Percentiles rank a stretch among this genome's conserved stretches.
Conservation (phyloP, 1,140 invertebrate species). For the Zophobas atratus region DNA sequence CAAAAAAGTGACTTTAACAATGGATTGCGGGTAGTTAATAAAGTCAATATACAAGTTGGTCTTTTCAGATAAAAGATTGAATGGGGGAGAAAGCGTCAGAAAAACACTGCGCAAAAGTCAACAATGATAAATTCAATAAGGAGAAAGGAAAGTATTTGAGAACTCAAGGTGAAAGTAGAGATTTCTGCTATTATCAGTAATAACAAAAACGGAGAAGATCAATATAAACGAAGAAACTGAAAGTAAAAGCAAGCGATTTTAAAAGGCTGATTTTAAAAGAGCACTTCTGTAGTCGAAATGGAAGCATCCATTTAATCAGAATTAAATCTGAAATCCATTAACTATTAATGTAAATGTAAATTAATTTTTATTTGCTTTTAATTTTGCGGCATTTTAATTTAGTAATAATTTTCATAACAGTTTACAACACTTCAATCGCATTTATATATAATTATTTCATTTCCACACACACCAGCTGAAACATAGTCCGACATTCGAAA, state of each 20-base stretch:
- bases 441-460: no score
- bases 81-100: constrained; percentile 16
- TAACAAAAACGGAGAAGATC: constrained; percentile 10
- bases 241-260: constrained; percentile 1
- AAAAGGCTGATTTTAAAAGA: constrained; percentile 14
- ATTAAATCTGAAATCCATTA: no score
- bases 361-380: no score
- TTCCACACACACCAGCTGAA: no score
- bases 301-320: constrained; percentile 3
- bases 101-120: constrained; percentile 20
- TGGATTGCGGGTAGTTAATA: not conserved
- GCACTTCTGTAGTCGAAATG: not conserved
- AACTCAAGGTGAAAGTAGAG: constrained; percentile 19
- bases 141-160: constrained; percentile 7
- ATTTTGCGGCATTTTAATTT: no score
- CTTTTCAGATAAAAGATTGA: constrained; percentile 6
- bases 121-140: constrained; percentile 36
- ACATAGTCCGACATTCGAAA: no score
- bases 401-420: no score
- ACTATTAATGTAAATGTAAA: no score
- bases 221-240: constrained; percentile 11
- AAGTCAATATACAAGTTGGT: not conserved
- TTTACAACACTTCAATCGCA: no score
- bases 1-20: constrained; percentile 3
- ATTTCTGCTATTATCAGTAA: constrained; percentile 36